These are phyloP conservation scores for Thera obeliscata DNA, from an alignment of 2,888 invertebrate species.

Conservation along the genomic window DNA sequence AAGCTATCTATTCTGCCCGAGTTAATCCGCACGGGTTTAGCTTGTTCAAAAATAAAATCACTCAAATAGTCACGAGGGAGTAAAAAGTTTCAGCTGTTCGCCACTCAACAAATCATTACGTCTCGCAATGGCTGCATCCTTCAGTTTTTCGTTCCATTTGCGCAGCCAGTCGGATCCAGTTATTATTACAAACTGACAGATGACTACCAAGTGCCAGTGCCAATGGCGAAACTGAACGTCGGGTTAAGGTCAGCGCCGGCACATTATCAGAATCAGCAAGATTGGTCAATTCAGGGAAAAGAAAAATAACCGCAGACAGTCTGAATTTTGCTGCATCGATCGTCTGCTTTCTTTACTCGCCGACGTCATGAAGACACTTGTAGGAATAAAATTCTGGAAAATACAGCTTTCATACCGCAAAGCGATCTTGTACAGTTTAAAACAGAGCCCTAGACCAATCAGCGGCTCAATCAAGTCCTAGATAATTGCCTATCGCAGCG, in stretches of 20 bases:
- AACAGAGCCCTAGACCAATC: conserved; percentile 20
- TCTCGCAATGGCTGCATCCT: conserved; percentile 15
- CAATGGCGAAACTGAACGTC: conserved; percentile 4
- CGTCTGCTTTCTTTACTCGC: too few relatives aligned
- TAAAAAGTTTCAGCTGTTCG: conserved; percentile 24
- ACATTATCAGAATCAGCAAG: not conserved
- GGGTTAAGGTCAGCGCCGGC: not conserved
- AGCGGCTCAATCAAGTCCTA: conserved; percentile 22
- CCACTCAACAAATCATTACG: conserved; percentile 14
- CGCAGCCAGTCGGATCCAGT: conserved; percentile 37
- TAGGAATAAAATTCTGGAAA: too few relatives aligned
- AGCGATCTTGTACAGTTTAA: conserved; percentile 19
- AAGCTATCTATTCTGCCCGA: not conserved
- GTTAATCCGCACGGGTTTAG: not conserved
- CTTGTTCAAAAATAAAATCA: conserved; percentile 2
- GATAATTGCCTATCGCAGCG: conserved; percentile 27
- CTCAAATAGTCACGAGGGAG: not conserved
- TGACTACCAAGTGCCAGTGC: conserved; percentile 1
- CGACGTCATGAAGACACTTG: too few relatives aligned
- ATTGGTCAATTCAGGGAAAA: too few relatives aligned
- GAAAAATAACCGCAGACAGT: too few relatives aligned
- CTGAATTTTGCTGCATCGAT: too few relatives aligned
- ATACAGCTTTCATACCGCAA: conserved; percentile 5
- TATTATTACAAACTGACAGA: conserved; percentile 38
- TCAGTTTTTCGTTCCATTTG: conserved; percentile 35